phyloP scores from a whole-genome alignment of 2,888 invertebrate genomes.

The Lacanobia oleracea region DNA sequence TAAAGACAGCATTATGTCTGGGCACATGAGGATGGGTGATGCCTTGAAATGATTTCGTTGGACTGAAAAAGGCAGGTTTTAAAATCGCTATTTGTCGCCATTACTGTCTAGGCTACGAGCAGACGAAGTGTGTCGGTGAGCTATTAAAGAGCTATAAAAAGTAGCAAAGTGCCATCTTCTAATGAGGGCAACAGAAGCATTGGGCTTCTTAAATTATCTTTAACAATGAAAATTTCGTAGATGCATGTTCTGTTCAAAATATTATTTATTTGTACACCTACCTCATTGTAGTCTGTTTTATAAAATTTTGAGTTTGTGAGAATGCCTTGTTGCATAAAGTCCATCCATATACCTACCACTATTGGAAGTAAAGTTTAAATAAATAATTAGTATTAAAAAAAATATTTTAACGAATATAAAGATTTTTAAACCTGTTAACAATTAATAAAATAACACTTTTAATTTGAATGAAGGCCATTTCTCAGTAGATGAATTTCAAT shows the following conservation, averaged over 20 bases:
- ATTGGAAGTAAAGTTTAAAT: too few relatives aligned
- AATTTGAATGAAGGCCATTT: neutral
- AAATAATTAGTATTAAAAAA: too few relatives aligned
- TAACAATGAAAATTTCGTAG: too few relatives aligned
- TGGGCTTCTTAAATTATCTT: too few relatives aligned
- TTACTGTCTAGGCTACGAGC: neutral
- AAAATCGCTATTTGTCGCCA: constrained; percentile 15
- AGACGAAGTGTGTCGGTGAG: neutral
- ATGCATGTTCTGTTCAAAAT: too few relatives aligned
- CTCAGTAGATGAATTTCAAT: neutral
- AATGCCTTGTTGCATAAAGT: too few relatives aligned
- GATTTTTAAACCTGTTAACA: too few relatives aligned
- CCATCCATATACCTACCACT: too few relatives aligned
- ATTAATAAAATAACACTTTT: neutral
- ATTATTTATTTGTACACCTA: too few relatives aligned
- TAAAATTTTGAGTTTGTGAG: too few relatives aligned
- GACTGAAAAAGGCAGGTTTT: constrained; percentile 8
- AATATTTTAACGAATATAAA: too few relatives aligned
- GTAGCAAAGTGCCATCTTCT: neutral
- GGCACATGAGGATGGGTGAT: neutral
- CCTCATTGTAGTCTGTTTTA: too few relatives aligned
- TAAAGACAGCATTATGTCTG: neutral
- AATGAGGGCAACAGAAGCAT: neutral
- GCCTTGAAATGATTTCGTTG: constrained; percentile 27
- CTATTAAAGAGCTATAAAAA: neutral